A percentile compares a stretch with the other conserved stretches of the same genome.
phyloP scores from a whole-genome alignment of 1,140 invertebrate species.

The Conopomorpha cramerella region DNA sequence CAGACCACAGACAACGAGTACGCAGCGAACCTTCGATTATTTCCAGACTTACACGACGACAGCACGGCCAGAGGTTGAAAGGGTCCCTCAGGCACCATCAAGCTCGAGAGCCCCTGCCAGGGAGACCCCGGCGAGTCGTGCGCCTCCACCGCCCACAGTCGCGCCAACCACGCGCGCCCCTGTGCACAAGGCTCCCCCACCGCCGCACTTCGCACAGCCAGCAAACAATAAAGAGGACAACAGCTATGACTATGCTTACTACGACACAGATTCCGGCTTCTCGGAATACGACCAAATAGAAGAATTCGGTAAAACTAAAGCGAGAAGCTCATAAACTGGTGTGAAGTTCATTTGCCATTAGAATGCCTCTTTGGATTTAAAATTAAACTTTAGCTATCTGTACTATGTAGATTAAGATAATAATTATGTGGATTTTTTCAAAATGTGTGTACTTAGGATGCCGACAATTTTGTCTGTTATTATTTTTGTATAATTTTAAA shows the following conservation, averaged over 20 bases:
- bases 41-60: slow-evolving; percentile 48
- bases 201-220: slow-evolving; percentile 23
- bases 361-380: slow-evolving; percentile 23
- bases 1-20: slow-evolving; percentile 19
- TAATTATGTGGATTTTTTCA: too few species aligned
- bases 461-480: too few species aligned
- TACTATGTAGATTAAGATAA: too few species aligned
- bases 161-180: slow-evolving; percentile 22
- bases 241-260: slow-evolving; percentile 72
- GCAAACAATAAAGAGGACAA: slow-evolving; percentile 59
- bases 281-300: slow-evolving; percentile 59
- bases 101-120: slow-evolving; percentile 9
- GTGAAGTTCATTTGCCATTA: too few species aligned
- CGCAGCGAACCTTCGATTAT: slow-evolving; percentile 38
- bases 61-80: slow-evolving; percentile 26
- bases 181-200: slow-evolving; percentile 17
- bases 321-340: slow-evolving; percentile 38
- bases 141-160: slow-evolving; percentile 14
- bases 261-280: slow-evolving; percentile 62
- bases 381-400: too few species aligned
- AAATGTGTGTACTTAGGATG: too few species aligned
- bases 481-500: too few species aligned
- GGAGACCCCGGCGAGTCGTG: slow-evolving; percentile 19
- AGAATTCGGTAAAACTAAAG: slow-evolving; percentile 61
- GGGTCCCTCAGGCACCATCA: slow-evolving; percentile 8